Percentiles rank a stretch among this genome's conserved stretches.
Evolutionary conservation across 2,113 vertebrate genomes (phyloP).

Genomic region (Mustelus asterias): DNA sequence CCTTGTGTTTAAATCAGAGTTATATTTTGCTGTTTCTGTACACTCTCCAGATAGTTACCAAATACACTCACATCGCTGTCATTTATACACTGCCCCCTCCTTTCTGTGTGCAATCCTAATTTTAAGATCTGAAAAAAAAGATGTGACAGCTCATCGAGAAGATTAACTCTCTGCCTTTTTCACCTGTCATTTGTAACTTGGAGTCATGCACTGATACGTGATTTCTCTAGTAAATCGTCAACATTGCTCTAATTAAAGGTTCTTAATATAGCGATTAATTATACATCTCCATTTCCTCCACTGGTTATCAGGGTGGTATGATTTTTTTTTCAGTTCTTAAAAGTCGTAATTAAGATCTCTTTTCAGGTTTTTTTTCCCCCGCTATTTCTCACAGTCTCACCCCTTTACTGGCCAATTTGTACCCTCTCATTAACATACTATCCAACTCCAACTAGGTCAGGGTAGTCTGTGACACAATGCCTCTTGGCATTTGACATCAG

Average conservation of each 20-base stretch:
- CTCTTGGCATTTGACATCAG: not conserved
- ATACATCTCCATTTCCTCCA: constrained; percentile 27
- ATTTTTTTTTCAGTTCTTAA: constrained; percentile 22
- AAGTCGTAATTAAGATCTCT: constrained; percentile 1
- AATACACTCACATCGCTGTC: constrained; percentile 30
- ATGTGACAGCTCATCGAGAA: constrained; percentile 36
- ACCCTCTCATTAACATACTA: not conserved
- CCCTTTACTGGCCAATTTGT: not conserved
- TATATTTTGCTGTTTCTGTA: constrained; percentile 33
- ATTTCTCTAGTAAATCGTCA: constrained; percentile 32
- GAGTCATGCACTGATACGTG: constrained; percentile 28
- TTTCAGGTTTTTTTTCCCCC: not conserved
- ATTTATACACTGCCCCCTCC: not conserved
- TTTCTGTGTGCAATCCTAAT: constrained; percentile 29
- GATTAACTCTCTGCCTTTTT: constrained; percentile 38
- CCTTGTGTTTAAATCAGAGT: constrained; percentile 29
- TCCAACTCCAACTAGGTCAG: not conserved
- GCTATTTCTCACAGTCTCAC: not conserved
- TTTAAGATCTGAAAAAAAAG: constrained; percentile 33
- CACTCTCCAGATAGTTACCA: constrained; percentile 33
- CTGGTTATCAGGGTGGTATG: constrained; percentile 25
- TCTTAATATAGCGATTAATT: constrained; percentile 37
- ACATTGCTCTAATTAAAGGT: constrained; percentile 37
- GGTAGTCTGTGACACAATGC: not conserved
- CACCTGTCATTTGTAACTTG: constrained; percentile 38